Evolutionary conservation across 2,113 vertebrate species (phyloP).

Genomic region (Pantherophis guttatus): DNA sequence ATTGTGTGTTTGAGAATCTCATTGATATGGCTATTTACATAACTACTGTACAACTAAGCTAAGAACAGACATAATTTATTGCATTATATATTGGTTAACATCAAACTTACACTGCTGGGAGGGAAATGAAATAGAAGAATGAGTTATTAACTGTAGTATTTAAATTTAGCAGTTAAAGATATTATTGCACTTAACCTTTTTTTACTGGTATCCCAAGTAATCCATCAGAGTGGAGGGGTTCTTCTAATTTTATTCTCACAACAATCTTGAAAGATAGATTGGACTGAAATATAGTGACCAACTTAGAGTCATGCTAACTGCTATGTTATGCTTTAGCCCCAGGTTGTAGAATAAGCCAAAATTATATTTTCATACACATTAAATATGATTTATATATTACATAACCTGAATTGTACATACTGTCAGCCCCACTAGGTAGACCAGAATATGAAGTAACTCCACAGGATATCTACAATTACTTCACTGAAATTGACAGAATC

Average conservation of each 20-base stretch:
- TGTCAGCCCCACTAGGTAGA: neutral
- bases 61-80: neutral
- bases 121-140: neutral
- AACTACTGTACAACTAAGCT: neutral
- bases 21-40: neutral
- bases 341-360: neutral
- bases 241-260: neutral
- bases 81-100: neutral
- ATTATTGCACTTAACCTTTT: neutral
- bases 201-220: neutral
- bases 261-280: neutral
- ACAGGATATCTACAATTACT: neutral
- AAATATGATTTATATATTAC: neutral
- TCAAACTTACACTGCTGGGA: neutral
- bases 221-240: neutral
- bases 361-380: neutral
- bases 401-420: neutral
- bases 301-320: neutral
- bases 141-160: neutral
- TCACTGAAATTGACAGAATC: neutral
- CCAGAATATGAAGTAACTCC: neutral
- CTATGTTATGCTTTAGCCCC: neutral
- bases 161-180: neutral
- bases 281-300: neutral
- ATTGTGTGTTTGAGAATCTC: neutral